Evolutionary conservation across 2,797 vertebrate species (phyloP).

Genomic region (Hoplostethus atlanticus): DNA sequence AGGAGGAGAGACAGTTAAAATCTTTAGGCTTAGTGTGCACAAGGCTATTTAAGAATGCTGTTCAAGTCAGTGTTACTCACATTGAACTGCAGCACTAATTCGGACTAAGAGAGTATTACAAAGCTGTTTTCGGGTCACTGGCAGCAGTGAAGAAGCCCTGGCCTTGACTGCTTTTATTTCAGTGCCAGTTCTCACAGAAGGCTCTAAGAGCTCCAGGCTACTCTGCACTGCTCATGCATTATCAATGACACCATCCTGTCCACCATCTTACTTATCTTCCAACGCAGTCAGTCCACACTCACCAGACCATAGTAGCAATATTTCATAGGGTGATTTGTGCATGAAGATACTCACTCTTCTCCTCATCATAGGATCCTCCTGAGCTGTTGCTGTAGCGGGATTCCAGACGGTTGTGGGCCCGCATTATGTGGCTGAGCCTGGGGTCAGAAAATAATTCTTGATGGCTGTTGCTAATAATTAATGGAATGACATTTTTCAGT

Average conservation of each 20-base stretch:
- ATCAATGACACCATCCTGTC: constrained; percentile 51
- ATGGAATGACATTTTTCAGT: constrained; percentile 6
- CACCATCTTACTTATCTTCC: constrained; percentile 44
- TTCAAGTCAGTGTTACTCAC: neutral
- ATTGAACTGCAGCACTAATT: constrained; percentile 5
- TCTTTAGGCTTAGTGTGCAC: neutral
- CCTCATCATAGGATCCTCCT: constrained; percentile 97
- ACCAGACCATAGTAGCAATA: constrained; percentile 30
- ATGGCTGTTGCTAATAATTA: neutral
- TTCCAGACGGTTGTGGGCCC: constrained; percentile 94
- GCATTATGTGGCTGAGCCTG: constrained; percentile 85
- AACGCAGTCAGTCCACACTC: constrained; percentile 35
- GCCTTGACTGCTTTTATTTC: constrained; percentile 50
- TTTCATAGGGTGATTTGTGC: constrained; percentile 4
- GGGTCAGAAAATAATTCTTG: constrained; percentile 20
- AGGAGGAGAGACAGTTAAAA: neutral
- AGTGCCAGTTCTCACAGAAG: constrained; percentile 68
- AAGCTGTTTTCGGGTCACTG: constrained; percentile 52
- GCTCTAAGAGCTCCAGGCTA: constrained; percentile 48
- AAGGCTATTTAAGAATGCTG: neutral
- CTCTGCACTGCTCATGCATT: constrained; percentile 64
- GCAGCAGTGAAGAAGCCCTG: constrained; percentile 36
- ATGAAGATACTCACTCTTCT: constrained; percentile 92
- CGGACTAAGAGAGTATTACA: constrained; percentile 25
- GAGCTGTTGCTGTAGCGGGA: constrained; percentile 98